Evolutionary conservation across 2,797 vertebrate genomes (phyloP).

Genomic region (Sebastes nivosus): DNA sequence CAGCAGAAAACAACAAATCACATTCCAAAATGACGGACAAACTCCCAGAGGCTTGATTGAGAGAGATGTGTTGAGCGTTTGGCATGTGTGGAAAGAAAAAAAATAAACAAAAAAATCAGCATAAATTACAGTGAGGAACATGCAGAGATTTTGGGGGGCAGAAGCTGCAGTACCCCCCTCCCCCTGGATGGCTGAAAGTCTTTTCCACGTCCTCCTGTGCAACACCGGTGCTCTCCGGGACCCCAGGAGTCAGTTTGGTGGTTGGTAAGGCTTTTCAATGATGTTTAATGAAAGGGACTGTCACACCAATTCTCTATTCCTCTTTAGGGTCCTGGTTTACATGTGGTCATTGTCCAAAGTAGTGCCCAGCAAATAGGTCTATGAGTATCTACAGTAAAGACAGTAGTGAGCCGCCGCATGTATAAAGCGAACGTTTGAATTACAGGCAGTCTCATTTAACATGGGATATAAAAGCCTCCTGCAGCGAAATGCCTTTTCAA

Average conservation of each 20-base stretch:
- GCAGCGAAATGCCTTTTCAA: not conserved
- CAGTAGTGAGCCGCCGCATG: not conserved
- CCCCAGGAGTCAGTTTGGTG: conserved; percentile 49
- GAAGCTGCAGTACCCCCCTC: conserved; percentile 55
- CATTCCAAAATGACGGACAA: conserved; percentile 46
- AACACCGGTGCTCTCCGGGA: conserved; percentile 39
- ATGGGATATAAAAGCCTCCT: conserved; percentile 24
- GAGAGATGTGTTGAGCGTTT: conserved; percentile 57
- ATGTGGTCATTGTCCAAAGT: not conserved
- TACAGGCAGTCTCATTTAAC: conserved; percentile 20
- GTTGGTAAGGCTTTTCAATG: conserved; percentile 28
- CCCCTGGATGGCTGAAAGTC: conserved; percentile 26
- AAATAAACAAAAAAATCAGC: conserved; percentile 26
- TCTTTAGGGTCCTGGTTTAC: conserved; percentile 9
- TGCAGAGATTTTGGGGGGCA: conserved; percentile 60
- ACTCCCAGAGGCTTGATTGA: conserved; percentile 50
- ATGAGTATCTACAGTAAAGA: not conserved
- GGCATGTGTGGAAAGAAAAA: conserved; percentile 25
- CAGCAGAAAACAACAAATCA: conserved; percentile 44
- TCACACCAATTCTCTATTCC: not conserved
- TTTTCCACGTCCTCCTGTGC: conserved; percentile 18
- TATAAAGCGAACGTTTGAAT: not conserved
- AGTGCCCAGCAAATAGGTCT: not conserved
- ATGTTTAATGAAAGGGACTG: conserved; percentile 1
- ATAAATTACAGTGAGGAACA: conserved; percentile 66